Conservation (phyloP, 2,797 vertebrate species). For the Orestias chungarensis region DNA sequence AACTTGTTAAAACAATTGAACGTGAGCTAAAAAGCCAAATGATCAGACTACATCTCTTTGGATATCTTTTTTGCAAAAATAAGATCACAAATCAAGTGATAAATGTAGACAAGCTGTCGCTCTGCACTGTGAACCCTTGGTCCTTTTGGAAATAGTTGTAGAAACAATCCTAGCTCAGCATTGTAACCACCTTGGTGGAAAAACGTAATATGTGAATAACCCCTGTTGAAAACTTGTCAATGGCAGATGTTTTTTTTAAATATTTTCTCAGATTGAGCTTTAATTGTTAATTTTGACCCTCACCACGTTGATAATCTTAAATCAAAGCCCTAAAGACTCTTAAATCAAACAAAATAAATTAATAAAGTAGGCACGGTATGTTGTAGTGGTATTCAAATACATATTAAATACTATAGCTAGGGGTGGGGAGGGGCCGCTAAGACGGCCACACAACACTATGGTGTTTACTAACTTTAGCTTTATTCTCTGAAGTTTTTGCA, state of each 20-base stretch:
- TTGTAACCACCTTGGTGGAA: not conserved
- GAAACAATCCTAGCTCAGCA: not conserved
- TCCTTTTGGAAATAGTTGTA: not conserved
- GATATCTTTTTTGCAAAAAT: not conserved
- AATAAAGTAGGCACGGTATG: not conserved
- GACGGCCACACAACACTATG: not conserved
- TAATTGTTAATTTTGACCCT: not conserved
- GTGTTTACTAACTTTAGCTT: not conserved
- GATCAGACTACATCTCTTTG: not conserved
- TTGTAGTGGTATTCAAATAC: not conserved
- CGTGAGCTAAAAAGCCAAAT: not conserved
- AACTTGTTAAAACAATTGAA: not conserved
- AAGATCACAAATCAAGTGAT: not conserved
- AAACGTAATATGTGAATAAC: not conserved
- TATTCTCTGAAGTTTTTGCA: not conserved
- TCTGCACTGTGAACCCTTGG: not conserved
- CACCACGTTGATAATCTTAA: not conserved
- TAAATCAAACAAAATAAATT: constrained; percentile 2
- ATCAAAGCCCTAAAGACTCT: not conserved
- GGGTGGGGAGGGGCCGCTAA: not conserved
- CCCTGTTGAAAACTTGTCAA: not conserved
- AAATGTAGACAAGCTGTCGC: not conserved
- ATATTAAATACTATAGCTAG: not conserved
- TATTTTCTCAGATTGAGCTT: not conserved
- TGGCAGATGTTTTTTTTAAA: not conserved